phyloP scores from a whole-genome alignment of 2,888 invertebrate genomes.

The Drosophila paramelanica region DNA sequence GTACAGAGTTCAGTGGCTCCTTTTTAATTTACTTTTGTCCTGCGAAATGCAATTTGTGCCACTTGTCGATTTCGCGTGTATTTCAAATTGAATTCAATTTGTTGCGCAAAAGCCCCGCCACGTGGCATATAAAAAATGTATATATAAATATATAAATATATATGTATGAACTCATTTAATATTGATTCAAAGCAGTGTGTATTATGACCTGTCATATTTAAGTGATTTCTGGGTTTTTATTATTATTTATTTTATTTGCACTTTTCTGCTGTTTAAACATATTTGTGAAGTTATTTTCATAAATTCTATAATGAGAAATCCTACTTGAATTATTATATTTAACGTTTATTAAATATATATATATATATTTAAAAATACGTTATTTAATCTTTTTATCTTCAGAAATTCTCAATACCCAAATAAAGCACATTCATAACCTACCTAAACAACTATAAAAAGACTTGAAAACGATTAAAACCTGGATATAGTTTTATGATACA shows the following conservation, averaged over 20 bases:
- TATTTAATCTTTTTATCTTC: no score
- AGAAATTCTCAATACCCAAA: no score
- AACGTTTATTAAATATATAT: no score
- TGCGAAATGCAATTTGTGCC: conserved; percentile 36
- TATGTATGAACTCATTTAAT: conserved; percentile 25
- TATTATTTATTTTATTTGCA: no score
- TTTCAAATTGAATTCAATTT: conserved; percentile 23
- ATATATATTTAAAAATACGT: no score
- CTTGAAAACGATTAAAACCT: background rate
- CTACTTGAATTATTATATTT: background rate
- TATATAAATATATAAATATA: background rate
- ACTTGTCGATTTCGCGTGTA: conserved; percentile 32
- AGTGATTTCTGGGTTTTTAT: background rate
- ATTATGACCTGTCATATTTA: conserved; percentile 2
- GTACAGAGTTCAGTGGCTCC: background rate
- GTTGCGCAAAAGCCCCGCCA: background rate
- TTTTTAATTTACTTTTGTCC: conserved; percentile 16
- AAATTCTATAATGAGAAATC: background rate
- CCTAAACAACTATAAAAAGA: background rate
- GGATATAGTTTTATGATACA: no score
- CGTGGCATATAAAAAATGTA: conserved; percentile 13
- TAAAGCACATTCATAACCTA: no score
- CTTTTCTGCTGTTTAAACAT: no score
- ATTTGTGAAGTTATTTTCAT: background rate
- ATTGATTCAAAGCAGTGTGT: conserved; percentile 7